phyloP scores from a whole-genome alignment of 2,113 vertebrate species.

The Dasyprocta punctata region DNA sequence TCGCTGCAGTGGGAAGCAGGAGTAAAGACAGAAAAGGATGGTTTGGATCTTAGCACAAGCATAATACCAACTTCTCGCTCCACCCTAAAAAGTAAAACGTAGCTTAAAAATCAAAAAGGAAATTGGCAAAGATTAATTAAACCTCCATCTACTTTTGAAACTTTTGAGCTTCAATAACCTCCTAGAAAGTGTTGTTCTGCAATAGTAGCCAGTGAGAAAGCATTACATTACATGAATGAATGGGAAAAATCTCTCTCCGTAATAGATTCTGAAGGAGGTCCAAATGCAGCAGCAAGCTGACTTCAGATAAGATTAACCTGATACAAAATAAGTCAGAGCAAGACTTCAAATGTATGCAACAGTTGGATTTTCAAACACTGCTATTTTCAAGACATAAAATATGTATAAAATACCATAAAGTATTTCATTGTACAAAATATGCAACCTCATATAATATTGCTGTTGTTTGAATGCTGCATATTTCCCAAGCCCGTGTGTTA shows the following conservation, averaged over 20 bases:
- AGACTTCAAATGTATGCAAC: not conserved
- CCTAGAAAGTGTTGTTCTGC: not conserved
- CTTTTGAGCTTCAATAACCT: not conserved
- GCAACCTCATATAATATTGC: not conserved
- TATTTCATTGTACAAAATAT: not conserved
- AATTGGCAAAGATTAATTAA: conserved; percentile 42
- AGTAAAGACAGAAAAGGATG: not conserved
- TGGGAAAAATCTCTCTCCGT: not conserved
- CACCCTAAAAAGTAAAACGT: not conserved
- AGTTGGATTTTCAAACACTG: not conserved
- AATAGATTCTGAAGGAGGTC: not conserved
- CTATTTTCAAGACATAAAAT: not conserved
- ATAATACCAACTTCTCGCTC: not conserved
- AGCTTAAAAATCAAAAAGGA: not conserved
- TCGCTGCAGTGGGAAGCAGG: fast-evolving
- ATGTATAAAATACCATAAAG: not conserved
- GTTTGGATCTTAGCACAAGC: not conserved
- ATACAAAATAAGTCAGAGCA: not conserved
- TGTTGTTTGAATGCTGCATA: not conserved
- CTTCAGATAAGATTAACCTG: not conserved
- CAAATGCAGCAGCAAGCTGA: not conserved
- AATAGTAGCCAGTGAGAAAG: not conserved
- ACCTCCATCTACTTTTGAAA: not conserved
- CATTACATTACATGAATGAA: conserved; percentile 1
- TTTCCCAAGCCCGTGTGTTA: not conserved